Conservation (phyloP, 2,113 vertebrate genomes). For the Cryptomyrus ogoouensis region DNA sequence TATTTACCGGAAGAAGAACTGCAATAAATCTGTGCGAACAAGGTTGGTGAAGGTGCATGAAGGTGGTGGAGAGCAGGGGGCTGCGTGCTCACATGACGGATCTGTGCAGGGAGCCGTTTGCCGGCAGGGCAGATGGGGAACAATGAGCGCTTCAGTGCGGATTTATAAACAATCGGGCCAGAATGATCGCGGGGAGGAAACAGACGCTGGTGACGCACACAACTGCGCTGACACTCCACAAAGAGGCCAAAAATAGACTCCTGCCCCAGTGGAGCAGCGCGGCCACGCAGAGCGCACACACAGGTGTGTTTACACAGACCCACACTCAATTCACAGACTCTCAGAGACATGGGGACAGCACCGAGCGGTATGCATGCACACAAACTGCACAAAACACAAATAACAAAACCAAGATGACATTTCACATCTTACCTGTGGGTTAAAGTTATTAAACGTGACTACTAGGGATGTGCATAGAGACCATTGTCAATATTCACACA, state of each 20-base stretch:
- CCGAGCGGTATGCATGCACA: not conserved
- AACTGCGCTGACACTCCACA: conserved; percentile 42
- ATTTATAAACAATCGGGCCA: conserved; percentile 78
- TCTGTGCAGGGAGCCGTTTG: conserved; percentile 54
- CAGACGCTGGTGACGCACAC: conserved; percentile 74
- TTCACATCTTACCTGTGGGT: not conserved
- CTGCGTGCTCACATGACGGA: conserved; percentile 60
- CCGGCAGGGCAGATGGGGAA: conserved; percentile 63
- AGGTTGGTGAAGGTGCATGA: not conserved
- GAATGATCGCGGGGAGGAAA: conserved; percentile 82
- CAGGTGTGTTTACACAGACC: not conserved
- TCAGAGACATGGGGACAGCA: not conserved
- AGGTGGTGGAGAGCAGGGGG: not conserved
- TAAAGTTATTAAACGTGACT: not conserved
- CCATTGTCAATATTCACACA: not conserved
- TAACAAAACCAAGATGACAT: not conserved
- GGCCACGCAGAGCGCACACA: not conserved
- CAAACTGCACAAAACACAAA: not conserved
- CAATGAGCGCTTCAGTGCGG: conserved; percentile 66
- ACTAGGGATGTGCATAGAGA: not conserved
- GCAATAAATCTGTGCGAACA: not conserved
- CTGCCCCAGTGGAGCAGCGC: not conserved
- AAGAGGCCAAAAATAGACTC: conserved; percentile 69
- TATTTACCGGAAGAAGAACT: not conserved
- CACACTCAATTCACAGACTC: not conserved